These are phyloP conservation scores for Caenorhabditis virilis DNA, from an alignment of 2,888 invertebrate species.

Conservation along the genomic window DNA sequence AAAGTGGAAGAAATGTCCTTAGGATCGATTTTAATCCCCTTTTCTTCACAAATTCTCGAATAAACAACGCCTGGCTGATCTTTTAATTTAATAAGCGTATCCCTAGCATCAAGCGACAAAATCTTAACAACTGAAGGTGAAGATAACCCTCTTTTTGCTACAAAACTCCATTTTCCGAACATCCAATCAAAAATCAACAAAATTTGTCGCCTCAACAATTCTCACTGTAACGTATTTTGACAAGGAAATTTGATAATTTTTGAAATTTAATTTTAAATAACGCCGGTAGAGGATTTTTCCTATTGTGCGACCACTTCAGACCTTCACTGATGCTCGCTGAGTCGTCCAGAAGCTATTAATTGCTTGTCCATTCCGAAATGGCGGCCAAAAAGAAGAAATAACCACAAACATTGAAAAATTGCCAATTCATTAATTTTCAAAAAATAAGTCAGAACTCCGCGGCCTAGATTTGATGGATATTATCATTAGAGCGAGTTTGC, in stretches of 20 bases:
- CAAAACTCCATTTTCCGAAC: neutral
- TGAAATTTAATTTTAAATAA: no score
- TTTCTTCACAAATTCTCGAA: slow-evolving; percentile 18
- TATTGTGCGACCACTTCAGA: no score
- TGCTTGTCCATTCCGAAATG: no score
- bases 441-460: no score
- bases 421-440: no score
- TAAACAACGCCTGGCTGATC: slow-evolving; percentile 32
- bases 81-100: slow-evolving; percentile 51
- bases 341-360: no score
- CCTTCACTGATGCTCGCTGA: no score
- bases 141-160: neutral
- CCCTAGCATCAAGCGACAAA: slow-evolving; percentile 59
- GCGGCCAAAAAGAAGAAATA: no score
- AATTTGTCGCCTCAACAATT: slow-evolving; percentile 4
- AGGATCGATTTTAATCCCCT: slow-evolving; percentile 13
- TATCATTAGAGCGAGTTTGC: no score
- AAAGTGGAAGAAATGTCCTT: slow-evolving; percentile 13
- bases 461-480: no score
- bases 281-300: no score
- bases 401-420: no score
- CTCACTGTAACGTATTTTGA: neutral
- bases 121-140: slow-evolving; percentile 37
- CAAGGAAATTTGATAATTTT: neutral
- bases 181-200: slow-evolving; percentile 6